Evolutionary conservation across 2,113 vertebrate genomes (phyloP).

Genomic region (Cephalophus harveyi): DNA sequence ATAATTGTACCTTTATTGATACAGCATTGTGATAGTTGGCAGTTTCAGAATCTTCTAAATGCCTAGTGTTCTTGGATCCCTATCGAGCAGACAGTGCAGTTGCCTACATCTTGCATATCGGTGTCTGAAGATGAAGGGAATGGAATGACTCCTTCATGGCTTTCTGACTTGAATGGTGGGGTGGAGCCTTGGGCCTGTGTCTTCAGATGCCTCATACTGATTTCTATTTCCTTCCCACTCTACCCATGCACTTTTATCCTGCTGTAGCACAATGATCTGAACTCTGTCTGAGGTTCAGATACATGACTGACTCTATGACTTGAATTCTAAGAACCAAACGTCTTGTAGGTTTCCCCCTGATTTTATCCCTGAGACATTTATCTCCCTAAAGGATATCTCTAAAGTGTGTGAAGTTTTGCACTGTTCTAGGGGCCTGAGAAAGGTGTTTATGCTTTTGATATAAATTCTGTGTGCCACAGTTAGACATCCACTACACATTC

Average conservation of each 20-base stretch:
- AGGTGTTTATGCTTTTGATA: not conserved
- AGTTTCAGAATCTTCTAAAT: constrained; percentile 17
- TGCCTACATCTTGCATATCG: not conserved
- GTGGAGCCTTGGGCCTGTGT: not conserved
- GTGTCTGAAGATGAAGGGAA: not conserved
- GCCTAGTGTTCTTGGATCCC: not conserved
- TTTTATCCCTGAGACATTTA: constrained; percentile 22
- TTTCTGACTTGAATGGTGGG: not conserved
- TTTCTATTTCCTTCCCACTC: not conserved
- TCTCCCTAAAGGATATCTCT: not conserved
- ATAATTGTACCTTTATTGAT: not conserved
- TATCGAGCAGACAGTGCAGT: not conserved
- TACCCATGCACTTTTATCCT: not conserved
- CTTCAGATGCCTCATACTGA: not conserved
- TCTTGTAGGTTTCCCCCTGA: not conserved
- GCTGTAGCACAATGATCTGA: not conserved
- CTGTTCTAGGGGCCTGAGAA: not conserved
- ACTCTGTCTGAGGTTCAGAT: not conserved
- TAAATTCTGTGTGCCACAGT: not conserved
- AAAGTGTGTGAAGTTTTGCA: constrained; percentile 1
- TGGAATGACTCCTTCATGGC: not conserved
- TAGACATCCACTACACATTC: not conserved
- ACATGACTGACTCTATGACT: constrained; percentile 1
- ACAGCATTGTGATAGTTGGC: not conserved
- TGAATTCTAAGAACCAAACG: constrained; percentile 12